Conservation (phyloP, 2,888 invertebrate species). For the Anoplius nigerrimus region DNA sequence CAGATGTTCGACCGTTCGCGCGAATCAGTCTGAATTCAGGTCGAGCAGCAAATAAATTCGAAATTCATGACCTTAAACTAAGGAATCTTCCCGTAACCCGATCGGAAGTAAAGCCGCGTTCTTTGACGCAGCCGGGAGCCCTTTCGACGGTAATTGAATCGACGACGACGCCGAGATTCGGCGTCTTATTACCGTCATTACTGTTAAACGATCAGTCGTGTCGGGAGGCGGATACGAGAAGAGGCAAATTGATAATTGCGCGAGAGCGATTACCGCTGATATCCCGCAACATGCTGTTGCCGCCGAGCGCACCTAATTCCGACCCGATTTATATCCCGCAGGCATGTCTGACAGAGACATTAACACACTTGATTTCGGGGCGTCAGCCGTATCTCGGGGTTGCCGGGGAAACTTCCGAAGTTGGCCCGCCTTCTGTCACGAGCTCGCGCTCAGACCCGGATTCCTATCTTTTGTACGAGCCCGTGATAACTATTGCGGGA, state of each 20-base stretch:
- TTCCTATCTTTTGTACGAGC: too few relatives aligned
- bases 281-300: conserved; percentile 9
- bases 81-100: too few relatives aligned
- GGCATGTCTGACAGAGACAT: conserved; percentile 13
- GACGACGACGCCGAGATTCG: conserved; percentile 23
- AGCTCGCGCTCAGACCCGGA: not conserved
- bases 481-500: too few relatives aligned
- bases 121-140: too few relatives aligned
- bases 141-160: conserved; percentile 38
- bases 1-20: too few relatives aligned
- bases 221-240: conserved; percentile 3
- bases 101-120: too few relatives aligned
- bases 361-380: conserved; percentile 31
- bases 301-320: conserved; percentile 3
- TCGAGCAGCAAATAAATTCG: too few relatives aligned
- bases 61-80: too few relatives aligned
- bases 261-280: conserved; percentile 30
- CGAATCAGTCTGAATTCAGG: too few relatives aligned
- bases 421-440: not conserved
- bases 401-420: not conserved
- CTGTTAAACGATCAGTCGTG: conserved; percentile 45
- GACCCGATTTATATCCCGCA: conserved; percentile 25
- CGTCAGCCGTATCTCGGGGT: conserved; percentile 13
- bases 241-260: conserved; percentile 47
- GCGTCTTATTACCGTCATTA: conserved; percentile 43